These are phyloP conservation scores for Sepioteuthis lessoniana DNA, from an alignment of 2,888 invertebrate species.

Conservation along the genomic window DNA sequence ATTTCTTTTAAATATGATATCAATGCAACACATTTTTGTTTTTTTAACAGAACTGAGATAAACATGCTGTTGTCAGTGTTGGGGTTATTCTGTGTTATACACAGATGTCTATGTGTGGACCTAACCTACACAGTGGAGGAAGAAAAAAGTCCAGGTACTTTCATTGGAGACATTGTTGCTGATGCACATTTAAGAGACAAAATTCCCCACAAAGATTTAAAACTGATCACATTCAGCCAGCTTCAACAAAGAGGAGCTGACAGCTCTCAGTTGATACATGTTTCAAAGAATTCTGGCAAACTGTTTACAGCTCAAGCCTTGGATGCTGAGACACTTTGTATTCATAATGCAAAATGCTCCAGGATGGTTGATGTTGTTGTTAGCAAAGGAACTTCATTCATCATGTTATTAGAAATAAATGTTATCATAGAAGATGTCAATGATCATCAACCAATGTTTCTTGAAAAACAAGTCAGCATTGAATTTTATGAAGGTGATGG, in stretches of 20 bases:
- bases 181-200: neutral
- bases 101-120: neutral
- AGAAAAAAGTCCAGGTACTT: neutral
- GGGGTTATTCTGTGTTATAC: neutral
- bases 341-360: neutral
- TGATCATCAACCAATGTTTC: conserved; percentile 20
- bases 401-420: conserved; percentile 14
- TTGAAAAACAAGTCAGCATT: conserved; percentile 2
- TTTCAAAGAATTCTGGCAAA: conserved; percentile 4
- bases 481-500: conserved; percentile 35
- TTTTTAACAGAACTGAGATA: neutral
- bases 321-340: neutral
- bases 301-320: conserved; percentile 25
- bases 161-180: conserved; percentile 18
- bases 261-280: conserved; percentile 11
- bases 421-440: conserved; percentile 34
- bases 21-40: neutral
- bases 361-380: conserved; percentile 34
- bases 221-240: conserved; percentile 11
- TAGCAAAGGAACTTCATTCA: neutral
- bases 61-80: neutral
- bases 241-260: neutral
- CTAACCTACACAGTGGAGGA: neutral
- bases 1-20: neutral
- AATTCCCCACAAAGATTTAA: neutral